These are phyloP conservation scores for Siderastrea siderea DNA, from an alignment of 92 coral and sea anemone species.

Conservation along the genomic window DNA sequence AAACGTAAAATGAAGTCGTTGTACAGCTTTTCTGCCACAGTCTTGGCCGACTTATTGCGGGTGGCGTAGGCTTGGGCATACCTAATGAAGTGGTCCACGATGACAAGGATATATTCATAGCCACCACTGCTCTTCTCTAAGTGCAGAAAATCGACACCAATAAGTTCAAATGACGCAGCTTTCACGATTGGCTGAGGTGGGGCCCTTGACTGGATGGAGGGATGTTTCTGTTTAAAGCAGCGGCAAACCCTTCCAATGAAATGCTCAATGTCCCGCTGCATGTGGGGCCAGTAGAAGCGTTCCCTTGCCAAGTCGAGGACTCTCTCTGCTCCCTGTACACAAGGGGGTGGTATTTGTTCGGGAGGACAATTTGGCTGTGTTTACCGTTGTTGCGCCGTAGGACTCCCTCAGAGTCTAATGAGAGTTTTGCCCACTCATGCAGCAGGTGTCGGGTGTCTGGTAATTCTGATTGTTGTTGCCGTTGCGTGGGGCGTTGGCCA, in stretches of 20 bases:
- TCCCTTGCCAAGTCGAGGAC: no score
- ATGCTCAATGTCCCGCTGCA: neutral
- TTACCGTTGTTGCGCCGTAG: no score
- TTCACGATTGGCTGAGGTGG: neutral
- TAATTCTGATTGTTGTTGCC: no score
- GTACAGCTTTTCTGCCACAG: neutral
- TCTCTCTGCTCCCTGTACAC: no score
- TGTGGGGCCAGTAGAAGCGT: neutral
- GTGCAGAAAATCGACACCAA: neutral
- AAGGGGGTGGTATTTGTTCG: no score
- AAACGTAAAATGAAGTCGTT: neutral
- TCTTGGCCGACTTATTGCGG: neutral
- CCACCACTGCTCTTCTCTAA: neutral
- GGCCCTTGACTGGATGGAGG: neutral
- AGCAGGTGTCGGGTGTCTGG: no score
- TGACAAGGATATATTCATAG: neutral
- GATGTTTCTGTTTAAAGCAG: neutral
- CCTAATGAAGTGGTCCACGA: neutral
- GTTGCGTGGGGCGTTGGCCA: conserved; percentile 12
- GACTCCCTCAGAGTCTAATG: no score
- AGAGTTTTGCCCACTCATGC: no score
- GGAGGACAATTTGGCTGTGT: no score
- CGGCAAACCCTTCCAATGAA: neutral
- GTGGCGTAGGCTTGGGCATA: neutral
- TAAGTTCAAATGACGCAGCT: neutral